A percentile compares a stretch with the other conserved stretches of the same genome.
Conservation (phyloP, 1,140 invertebrate species). For the Venturia canescens region DNA sequence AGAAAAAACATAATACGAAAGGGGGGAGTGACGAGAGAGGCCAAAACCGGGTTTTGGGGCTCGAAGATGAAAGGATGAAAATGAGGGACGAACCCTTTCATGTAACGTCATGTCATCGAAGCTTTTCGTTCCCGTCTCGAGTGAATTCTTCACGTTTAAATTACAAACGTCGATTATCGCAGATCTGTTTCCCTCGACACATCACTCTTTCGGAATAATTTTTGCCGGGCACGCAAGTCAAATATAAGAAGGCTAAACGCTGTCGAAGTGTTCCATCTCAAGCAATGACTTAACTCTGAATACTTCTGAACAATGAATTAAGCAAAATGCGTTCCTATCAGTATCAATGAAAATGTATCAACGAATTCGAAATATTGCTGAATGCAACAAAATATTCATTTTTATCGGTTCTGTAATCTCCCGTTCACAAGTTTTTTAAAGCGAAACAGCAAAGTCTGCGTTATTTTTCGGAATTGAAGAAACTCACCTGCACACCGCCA, state of each 20-base stretch:
- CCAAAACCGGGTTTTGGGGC: background rate
- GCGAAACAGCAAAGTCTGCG: background rate
- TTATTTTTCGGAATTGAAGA: background rate
- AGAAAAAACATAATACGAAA: no score
- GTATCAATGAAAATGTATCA: background rate
- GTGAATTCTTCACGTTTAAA: constrained; percentile 11
- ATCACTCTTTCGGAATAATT: background rate
- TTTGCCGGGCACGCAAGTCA: background rate
- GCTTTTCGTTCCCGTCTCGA: background rate
- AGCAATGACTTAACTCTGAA: no score
- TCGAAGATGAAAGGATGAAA: constrained; percentile 15
- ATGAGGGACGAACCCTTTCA: background rate
- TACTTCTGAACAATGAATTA: no score
- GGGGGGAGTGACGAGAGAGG: background rate
- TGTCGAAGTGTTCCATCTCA: no score
- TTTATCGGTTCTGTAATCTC: no score
- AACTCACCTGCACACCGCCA: constrained; percentile 81
- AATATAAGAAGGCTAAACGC: no score
- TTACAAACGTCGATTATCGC: constrained; percentile 18
- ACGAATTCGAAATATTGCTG: no score
- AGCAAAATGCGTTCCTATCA: background rate
- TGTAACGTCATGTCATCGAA: no score
- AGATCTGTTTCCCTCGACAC: background rate
- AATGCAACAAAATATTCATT: no score
- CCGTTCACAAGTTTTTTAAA: no score